These are phyloP conservation scores for Paragorgia papillata DNA, from an alignment of 92 coral and sea anemone species.

Conservation along the genomic window DNA sequence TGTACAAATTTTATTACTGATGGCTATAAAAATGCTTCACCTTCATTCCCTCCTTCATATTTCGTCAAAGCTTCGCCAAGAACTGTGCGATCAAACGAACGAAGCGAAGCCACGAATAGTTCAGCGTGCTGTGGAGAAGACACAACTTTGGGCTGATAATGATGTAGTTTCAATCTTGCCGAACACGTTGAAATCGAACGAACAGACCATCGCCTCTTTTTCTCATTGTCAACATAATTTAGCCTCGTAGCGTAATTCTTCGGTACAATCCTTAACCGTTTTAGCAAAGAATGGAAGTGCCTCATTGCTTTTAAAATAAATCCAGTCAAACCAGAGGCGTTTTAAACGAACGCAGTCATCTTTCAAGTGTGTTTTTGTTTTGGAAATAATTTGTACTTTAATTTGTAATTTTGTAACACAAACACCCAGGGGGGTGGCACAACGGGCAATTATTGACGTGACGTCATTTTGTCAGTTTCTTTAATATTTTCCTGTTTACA, in stretches of 20 bases:
- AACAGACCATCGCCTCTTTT: neutral
- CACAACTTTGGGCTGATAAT: slow-evolving; percentile 45
- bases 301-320: neutral
- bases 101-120: slow-evolving; percentile 61
- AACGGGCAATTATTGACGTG: too few relatives aligned
- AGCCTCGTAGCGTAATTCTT: neutral
- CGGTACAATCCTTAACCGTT: neutral
- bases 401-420: too few relatives aligned
- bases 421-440: too few relatives aligned
- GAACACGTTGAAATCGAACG: slow-evolving; percentile 35
- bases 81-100: slow-evolving; percentile 51
- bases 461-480: too few relatives aligned
- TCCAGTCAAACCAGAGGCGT: neutral
- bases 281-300: neutral
- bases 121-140: slow-evolving; percentile 72
- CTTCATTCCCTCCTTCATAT: slow-evolving; percentile 15
- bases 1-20: too few relatives aligned
- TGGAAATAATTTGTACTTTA: too few relatives aligned
- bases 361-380: too few relatives aligned
- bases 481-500: too few relatives aligned
- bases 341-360: too few relatives aligned
- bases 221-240: neutral
- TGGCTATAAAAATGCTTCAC: neutral
- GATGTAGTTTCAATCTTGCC: slow-evolving; percentile 24
- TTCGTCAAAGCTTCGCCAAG: slow-evolving; percentile 66